Base-by-base conservation (phyloP, 2,888 invertebrate genomes). In the Macrophya annulata region DNA sequence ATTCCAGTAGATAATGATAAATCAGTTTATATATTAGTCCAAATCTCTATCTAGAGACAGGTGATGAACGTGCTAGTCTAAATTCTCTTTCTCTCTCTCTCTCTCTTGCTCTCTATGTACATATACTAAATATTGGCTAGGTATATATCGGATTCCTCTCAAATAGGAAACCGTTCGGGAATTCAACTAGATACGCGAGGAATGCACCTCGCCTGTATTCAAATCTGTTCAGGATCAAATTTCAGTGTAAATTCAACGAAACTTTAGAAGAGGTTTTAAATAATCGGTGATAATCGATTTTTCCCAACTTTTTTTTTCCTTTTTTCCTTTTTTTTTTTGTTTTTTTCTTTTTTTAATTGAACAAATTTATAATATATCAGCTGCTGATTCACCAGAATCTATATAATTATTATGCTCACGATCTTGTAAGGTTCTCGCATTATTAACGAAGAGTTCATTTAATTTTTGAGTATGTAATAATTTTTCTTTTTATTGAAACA, bases 81-180 rank as follows among this genome's bases (percentile, higher is more conserved):
- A 62, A 62, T 62, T 62, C 21, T 25, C 25, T 4, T 25, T 5
- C 25, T 62, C 62, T 62, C 2, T 59, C 25, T 8, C 65, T 25
- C 25, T 5, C 25, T 62, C 62, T 62, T 0, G 21, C 25, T 8
- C 65, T 25, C 25, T 65, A 12, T 25, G 31, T 68, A 37, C 25
- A 31, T 37, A 74, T 45, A 15, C 79, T 55, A 37, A 51, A 81
- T 81, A 81, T 81, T 62, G 59, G n/a, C 62, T 21, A 37, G 59
- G 43, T 81, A n/a, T n/a, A n/a, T n/a, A 81, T 81, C 81, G 62
- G 40, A 81, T 81, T 81, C 81, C 62, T 43, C 43, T 40, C 59
- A 43, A 43, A 81, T 81, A 62, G 81, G 59, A 81, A 81, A 62
- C 43, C 8, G 81, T 81, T 81, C 12, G 43, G 31, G 81, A 81